Percentiles rank a stretch among this genome's conserved stretches.
These are phyloP conservation scores for Psittacus erithacus DNA, from an alignment of 2,113 vertebrate genomes.

Conservation along the genomic window DNA sequence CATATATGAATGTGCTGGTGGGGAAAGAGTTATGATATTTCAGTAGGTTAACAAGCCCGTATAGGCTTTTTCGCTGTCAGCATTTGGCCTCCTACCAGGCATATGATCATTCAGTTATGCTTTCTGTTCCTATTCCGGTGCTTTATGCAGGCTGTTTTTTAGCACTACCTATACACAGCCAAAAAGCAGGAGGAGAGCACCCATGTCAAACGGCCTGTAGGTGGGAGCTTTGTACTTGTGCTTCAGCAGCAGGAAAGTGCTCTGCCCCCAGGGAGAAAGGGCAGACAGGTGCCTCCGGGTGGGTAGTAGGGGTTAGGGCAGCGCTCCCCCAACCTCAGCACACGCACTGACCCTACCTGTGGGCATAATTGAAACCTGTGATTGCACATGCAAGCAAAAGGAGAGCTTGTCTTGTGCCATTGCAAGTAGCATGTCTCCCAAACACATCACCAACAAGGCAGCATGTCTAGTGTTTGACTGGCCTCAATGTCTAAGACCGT, in stretches of 20 bases:
- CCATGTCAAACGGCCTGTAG: not conserved
- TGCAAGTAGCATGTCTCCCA: not conserved
- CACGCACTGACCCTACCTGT: not conserved
- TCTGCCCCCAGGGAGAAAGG: not conserved
- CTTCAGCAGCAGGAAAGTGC: not conserved
- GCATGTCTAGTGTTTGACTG: not conserved
- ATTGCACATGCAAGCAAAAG: not conserved
- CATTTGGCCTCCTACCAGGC: conserved; percentile 27
- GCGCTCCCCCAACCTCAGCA: not conserved
- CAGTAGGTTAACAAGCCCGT: not conserved
- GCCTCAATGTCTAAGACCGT: not conserved
- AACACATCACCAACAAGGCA: not conserved
- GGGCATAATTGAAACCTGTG: not conserved
- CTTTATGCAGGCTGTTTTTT: not conserved
- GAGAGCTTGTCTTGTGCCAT: not conserved
- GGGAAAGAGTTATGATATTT: not conserved
- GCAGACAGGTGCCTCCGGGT: not conserved
- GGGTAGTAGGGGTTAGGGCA: not conserved
- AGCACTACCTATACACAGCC: not conserved
- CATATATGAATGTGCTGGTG: not conserved
- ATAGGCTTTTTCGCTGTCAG: not conserved
- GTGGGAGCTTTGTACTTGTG: not conserved
- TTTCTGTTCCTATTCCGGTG: not conserved
- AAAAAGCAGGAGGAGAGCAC: not conserved
- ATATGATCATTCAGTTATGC: not conserved